Evolutionary conservation across 2,888 invertebrate genomes (phyloP).

Genomic region (Schizotus pectinicornis): DNA sequence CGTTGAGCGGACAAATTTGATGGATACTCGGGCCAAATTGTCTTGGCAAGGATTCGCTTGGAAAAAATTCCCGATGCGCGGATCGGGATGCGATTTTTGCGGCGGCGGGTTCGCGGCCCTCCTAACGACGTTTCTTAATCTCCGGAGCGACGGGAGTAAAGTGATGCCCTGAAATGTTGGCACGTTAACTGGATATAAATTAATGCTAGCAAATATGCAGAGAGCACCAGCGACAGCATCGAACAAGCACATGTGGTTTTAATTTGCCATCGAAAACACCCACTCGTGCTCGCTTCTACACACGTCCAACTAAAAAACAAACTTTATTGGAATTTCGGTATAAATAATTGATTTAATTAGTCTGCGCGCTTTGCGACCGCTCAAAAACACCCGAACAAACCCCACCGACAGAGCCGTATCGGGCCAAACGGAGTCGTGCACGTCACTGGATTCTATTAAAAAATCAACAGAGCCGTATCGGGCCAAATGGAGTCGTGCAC

Average conservation of each 20-base stretch:
- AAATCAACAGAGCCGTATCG: background rate
- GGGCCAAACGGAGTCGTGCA: too few species aligned
- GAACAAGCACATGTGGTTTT: slow-evolving; percentile 50
- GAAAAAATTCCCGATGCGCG: background rate
- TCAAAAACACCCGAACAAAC: slow-evolving; percentile 18
- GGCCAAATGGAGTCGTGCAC: too few species aligned
- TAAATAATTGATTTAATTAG: slow-evolving; percentile 50
- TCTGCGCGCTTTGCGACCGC: slow-evolving; percentile 14
- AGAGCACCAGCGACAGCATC: slow-evolving; percentile 32
- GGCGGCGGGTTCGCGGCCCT: background rate
- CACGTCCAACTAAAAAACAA: slow-evolving; percentile 35
- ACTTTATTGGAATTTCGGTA: slow-evolving; percentile 44
- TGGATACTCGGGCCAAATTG: background rate
- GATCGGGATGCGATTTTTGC: background rate
- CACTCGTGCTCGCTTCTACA: slow-evolving; percentile 27
- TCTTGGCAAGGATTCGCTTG: too few species aligned
- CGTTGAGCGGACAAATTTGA: too few species aligned
- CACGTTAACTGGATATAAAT: slow-evolving; percentile 50
- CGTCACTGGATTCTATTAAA: too few species aligned
- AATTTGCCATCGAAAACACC: slow-evolving; percentile 50
- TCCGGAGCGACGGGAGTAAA: slow-evolving; percentile 12
- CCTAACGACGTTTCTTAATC: slow-evolving; percentile 16
- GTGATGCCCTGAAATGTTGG: slow-evolving; percentile 44
- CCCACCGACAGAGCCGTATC: background rate
- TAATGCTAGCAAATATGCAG: slow-evolving; percentile 46